Evolutionary conservation across 2,797 vertebrate genomes (phyloP), one percentile per base, ranked within the genome.

Genomic region (Gallirallus australis): DNA sequence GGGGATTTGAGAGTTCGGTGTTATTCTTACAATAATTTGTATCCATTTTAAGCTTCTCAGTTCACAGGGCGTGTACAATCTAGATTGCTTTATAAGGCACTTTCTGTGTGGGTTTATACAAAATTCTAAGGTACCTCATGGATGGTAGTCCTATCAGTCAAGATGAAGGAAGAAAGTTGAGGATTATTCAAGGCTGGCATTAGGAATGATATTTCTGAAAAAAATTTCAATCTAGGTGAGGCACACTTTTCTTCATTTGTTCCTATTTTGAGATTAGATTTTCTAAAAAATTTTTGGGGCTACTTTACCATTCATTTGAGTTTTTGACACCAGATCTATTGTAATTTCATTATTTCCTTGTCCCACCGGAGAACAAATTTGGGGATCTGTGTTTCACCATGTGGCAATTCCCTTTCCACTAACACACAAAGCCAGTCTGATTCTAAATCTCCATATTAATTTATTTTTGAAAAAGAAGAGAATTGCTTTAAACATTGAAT

Each of bases 1-100:
- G 81, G 66, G 75, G 90, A 79, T 89, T 71, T 45, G 76, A 69
- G 65, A 83, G 71, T 69, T 71, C 83, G 57, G 33, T 71, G 40
- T 20, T 79, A 24, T 63, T 95, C 94, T 72, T 40, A 11, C 30
- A 77, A 70, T 48, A 83, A 72, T 84, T 81, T 77, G 30, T 72
- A 23, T 48, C 47, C 15, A 30, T 78, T 52, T 88, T 6, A 2
- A 20, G 23, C 18, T 52, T 80, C 78, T 80, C 3, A 33, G 77
- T 80, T 93, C 40, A 19, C 3, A 23, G 33, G 11, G 28, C 27
- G 73, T 54, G 23, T 40, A 42, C 23, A 45, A 12, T 70, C 31
- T 80, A 42, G 18, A 75, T 19, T 23, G 8, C 7, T 72, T 84
- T 88, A 24, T 71, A 28, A 42, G 24, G 33, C 18, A 21, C 28